Conservation (phyloP, 2,888 invertebrate species). For the Helicoverpa assulta region DNA sequence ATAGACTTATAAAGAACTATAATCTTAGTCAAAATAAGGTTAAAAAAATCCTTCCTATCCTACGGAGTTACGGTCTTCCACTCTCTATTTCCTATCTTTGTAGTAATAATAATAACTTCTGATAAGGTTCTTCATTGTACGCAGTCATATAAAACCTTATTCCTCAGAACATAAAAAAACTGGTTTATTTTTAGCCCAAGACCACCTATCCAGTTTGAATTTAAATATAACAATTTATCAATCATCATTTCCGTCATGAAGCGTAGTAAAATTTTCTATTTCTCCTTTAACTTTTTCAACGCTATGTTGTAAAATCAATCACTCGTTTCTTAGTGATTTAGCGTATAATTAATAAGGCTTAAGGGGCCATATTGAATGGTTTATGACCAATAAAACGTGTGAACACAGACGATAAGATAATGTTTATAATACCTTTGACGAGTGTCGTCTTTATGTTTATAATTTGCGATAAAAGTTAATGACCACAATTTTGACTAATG, state of each 20-base stretch:
- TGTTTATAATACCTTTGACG: slow-evolving; percentile 53
- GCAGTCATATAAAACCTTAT: not conserved
- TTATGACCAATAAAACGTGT: slow-evolving; percentile 64
- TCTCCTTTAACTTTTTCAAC: slow-evolving; percentile 48
- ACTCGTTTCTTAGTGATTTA: slow-evolving; percentile 52
- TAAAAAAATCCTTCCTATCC: not conserved
- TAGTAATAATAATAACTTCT: not conserved
- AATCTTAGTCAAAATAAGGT: too few relatives aligned
- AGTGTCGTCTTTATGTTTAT: slow-evolving; percentile 57
- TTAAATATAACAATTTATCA: slow-evolving; percentile 42
- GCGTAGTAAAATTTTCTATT: slow-evolving; percentile 35
- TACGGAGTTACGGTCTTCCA: too few relatives aligned
- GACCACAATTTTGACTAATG: slow-evolving; percentile 42
- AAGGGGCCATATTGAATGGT: slow-evolving; percentile 52
- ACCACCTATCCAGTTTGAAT: slow-evolving; percentile 20
- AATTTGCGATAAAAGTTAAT: slow-evolving; percentile 56
- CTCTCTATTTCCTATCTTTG: too few relatives aligned
- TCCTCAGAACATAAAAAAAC: not conserved
- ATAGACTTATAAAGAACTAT: too few relatives aligned
- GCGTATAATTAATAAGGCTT: slow-evolving; percentile 59
- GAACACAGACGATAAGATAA: slow-evolving; percentile 59
- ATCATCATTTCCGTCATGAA: slow-evolving; percentile 38
- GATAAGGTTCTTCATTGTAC: not conserved
- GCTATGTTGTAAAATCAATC: slow-evolving; percentile 52
- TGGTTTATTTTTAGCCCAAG: slow-evolving; percentile 15